These are phyloP conservation scores for Blastobasis lacticolella DNA, from an alignment of 2,888 invertebrate species.

Conservation along the genomic window DNA sequence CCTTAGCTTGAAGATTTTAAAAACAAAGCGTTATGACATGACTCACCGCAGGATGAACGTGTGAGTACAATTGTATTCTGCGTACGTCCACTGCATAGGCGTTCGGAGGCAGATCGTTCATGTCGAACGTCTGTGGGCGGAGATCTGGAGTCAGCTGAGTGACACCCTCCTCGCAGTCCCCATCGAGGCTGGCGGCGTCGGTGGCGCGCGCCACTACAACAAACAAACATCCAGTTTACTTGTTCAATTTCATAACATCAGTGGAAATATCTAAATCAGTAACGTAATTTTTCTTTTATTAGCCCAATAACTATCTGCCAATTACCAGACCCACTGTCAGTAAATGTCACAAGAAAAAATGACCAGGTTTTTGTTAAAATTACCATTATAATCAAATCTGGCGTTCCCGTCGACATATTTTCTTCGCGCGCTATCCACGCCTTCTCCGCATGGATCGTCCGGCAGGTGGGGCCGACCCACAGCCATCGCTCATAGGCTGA, in stretches of 20 bases:
- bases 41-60: slow-evolving; percentile 58
- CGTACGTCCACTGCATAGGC: slow-evolving; percentile 51
- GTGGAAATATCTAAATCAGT: no score
- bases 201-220: slow-evolving; percentile 50
- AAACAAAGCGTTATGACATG: slow-evolving; percentile 8
- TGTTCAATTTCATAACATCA: no score
- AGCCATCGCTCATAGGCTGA: slow-evolving; percentile 1
- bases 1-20: no score
- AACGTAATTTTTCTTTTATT: no score
- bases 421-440: slow-evolving; percentile 6
- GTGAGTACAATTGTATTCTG: slow-evolving; percentile 61
- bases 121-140: slow-evolving; percentile 44
- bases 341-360: no score
- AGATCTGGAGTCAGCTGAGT: slow-evolving; percentile 44
- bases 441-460: slow-evolving; percentile 5
- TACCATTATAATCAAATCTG: neutral
- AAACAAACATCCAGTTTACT: slow-evolving; percentile 9
- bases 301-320: no score
- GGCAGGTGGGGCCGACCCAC: slow-evolving; percentile 5
- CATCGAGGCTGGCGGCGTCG: slow-evolving; percentile 50
- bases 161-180: slow-evolving; percentile 42
- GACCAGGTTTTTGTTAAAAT: no score
- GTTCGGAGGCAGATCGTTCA: slow-evolving; percentile 58
- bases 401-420: slow-evolving; percentile 1
- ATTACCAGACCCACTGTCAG: no score